phyloP scores from a whole-genome alignment of 2,888 invertebrate genomes.

The Clistopyga incitator region DNA sequence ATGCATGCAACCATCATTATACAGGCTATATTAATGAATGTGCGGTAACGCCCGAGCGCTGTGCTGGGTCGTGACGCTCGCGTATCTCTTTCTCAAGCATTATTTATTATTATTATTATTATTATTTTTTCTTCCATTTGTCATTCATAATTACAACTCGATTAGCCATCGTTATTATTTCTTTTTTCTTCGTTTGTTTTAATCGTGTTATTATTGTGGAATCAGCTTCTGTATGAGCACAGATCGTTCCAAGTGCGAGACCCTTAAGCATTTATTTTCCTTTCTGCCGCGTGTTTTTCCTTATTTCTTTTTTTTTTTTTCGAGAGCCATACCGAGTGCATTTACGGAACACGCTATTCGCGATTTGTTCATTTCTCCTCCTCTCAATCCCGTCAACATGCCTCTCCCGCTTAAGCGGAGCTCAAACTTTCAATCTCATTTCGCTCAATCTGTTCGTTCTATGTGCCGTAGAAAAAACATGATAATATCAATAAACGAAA shows the following conservation, averaged over 20 bases:
- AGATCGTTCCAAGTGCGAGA: slow-evolving; percentile 58
- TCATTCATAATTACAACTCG: slow-evolving; percentile 55
- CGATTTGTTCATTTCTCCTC: slow-evolving; percentile 28
- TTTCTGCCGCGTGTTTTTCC: slow-evolving; percentile 13
- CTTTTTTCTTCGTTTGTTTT: slow-evolving; percentile 29
- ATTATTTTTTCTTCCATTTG: slow-evolving; percentile 61
- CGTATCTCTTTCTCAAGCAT: slow-evolving; percentile 63
- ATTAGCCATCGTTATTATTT: slow-evolving; percentile 60
- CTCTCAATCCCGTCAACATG: slow-evolving; percentile 2
- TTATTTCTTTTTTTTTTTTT: slow-evolving; percentile 44
- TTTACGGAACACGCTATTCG: not conserved
- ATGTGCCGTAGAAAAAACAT: slow-evolving; percentile 16
- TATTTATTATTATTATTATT: slow-evolving; percentile 38
- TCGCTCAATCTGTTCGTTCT: slow-evolving; percentile 8
- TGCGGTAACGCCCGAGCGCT: slow-evolving; percentile 72
- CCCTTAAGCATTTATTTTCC: slow-evolving; percentile 32
- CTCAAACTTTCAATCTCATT: slow-evolving; percentile 9
- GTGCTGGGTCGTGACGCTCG: slow-evolving; percentile 73
- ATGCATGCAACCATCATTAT: slow-evolving; percentile 78
- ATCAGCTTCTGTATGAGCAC: slow-evolving; percentile 54
- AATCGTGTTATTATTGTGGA: slow-evolving; percentile 35
- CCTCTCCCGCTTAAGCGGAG: slow-evolving; percentile 2
- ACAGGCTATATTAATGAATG: slow-evolving; percentile 69
- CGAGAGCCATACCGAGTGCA: slow-evolving; percentile 23
- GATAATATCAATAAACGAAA: slow-evolving; percentile 24